Conservation (phyloP, 2,113 vertebrate genomes). For the Dromas ardeola region DNA sequence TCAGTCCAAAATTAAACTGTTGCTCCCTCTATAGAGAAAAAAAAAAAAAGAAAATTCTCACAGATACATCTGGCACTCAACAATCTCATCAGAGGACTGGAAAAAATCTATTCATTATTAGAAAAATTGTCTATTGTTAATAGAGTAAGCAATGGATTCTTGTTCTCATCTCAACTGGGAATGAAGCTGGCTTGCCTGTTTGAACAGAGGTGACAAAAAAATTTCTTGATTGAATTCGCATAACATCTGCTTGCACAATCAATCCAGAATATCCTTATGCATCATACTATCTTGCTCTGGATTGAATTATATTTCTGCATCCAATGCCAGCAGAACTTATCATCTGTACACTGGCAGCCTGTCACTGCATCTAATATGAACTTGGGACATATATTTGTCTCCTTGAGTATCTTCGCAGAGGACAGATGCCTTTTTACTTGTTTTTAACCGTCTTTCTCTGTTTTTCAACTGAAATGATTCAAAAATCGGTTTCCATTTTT, state of each 20-base stretch:
- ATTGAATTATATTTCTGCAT: neutral
- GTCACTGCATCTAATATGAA: neutral
- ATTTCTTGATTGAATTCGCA: constrained; percentile 38
- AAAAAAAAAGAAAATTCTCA: neutral
- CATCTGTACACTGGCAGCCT: neutral
- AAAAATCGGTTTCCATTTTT: neutral
- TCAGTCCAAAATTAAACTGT: neutral
- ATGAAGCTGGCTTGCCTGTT: constrained; percentile 13
- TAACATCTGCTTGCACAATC: constrained; percentile 48
- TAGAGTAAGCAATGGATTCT: constrained; percentile 29
- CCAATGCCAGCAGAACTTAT: neutral
- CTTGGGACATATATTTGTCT: neutral
- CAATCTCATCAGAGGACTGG: constrained; percentile 9
- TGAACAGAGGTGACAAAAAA: constrained; percentile 21
- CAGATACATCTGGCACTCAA: neutral
- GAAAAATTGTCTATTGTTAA: constrained; percentile 35
- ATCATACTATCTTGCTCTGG: neutral
- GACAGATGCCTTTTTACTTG: neutral
- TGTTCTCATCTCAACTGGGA: constrained; percentile 16
- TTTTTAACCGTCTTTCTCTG: neutral
- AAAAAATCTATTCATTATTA: constrained; percentile 37
- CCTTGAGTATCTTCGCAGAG: neutral
- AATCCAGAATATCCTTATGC: constrained; percentile 18
- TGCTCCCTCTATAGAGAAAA: neutral
- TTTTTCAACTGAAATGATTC: neutral